phyloP scores from a whole-genome alignment of 2,113 vertebrate species.

The Phaethornis superciliosus region DNA sequence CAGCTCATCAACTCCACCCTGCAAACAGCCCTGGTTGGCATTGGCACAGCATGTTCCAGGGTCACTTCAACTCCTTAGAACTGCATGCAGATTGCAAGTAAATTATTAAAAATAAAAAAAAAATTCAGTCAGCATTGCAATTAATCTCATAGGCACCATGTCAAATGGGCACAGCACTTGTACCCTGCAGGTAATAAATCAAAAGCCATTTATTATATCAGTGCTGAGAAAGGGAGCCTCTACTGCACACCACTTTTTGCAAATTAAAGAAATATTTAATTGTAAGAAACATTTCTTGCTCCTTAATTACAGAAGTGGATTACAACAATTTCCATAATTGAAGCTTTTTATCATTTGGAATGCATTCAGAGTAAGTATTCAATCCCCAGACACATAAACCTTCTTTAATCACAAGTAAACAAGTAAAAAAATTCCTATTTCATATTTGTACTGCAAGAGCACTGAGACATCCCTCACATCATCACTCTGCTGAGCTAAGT shows the following conservation, averaged over 20 bases:
- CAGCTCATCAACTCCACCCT: not conserved
- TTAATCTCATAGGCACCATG: not conserved
- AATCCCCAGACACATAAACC: not conserved
- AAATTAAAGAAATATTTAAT: not conserved
- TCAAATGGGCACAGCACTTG: not conserved
- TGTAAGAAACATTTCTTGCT: not conserved
- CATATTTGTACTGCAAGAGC: not conserved
- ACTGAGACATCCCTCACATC: not conserved
- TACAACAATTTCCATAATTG: not conserved
- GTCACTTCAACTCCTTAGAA: not conserved
- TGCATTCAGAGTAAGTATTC: not conserved
- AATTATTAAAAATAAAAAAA: not conserved
- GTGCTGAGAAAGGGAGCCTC: not conserved
- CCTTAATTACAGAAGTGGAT: not conserved
- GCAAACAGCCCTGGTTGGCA: not conserved
- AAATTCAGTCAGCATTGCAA: not conserved
- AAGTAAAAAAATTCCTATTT: not conserved
- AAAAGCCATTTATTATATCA: not conserved
- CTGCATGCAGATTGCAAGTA: not conserved
- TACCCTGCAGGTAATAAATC: not conserved
- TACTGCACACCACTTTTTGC: not conserved
- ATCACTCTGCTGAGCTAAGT: not conserved
- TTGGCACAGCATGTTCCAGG: rapidly evolving
- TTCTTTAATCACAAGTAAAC: not conserved
- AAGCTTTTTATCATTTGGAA: not conserved